phyloP scores from a whole-genome alignment of 2,797 vertebrate genomes.

The Sparidentex hasta region DNA sequence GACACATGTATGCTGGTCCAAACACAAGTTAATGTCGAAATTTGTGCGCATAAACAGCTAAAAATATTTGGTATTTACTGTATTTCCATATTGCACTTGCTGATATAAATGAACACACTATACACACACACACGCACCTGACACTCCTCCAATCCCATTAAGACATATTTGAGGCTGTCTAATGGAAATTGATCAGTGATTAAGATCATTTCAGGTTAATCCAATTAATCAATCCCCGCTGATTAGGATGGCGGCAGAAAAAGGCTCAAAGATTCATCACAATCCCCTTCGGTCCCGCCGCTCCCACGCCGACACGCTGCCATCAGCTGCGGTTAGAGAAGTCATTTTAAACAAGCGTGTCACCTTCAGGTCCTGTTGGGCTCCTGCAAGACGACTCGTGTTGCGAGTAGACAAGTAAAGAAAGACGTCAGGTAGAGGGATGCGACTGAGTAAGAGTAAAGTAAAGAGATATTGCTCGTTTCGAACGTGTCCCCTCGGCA shows the following conservation, averaged over 20 bases:
- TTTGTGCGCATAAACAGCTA: neutral
- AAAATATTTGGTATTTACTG: neutral
- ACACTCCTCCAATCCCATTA: constrained; percentile 74
- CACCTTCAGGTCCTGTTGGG: constrained; percentile 63
- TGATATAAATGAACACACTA: neutral
- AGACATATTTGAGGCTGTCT: constrained; percentile 75
- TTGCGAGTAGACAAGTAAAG: neutral
- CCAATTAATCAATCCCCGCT: constrained; percentile 82
- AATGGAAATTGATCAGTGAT: constrained; percentile 86
- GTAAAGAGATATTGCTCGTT: neutral
- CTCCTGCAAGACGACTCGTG: neutral
- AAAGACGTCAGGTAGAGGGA: neutral
- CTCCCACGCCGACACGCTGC: constrained; percentile 25
- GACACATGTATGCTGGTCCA: neutral
- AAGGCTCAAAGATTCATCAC: constrained; percentile 50
- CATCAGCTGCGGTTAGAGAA: constrained; percentile 1
- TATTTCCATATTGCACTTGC: neutral
- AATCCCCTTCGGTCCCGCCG: neutral
- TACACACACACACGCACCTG: constrained; percentile 11
- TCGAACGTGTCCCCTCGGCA: neutral
- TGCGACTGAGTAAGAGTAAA: neutral
- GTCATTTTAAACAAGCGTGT: constrained; percentile 67
- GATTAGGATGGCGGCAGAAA: constrained; percentile 62
- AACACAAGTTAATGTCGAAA: neutral
- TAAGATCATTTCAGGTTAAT: constrained; percentile 79